Conservation (phyloP, 1,140 invertebrate species). For the Maniola jurtina region DNA sequence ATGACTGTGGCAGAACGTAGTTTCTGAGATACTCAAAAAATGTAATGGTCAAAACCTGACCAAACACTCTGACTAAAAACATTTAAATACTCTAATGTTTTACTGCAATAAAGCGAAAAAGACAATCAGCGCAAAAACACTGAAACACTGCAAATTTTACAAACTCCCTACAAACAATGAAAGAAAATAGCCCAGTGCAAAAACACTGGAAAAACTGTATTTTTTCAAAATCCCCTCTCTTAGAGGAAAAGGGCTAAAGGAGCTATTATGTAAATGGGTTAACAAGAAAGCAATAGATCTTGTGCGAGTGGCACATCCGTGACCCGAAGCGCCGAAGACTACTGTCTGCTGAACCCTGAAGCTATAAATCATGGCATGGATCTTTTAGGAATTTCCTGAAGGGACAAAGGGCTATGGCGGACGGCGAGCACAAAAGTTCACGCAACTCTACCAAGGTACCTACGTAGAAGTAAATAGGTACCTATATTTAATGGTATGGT, state of each 20-base stretch:
- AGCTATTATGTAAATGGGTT: slow-evolving; percentile 15
- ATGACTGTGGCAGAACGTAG: too few species aligned
- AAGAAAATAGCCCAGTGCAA: too few species aligned
- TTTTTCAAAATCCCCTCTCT: too few species aligned
- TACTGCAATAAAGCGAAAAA: too few species aligned
- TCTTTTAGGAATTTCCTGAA: slow-evolving; percentile 10
- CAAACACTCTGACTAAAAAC: too few species aligned
- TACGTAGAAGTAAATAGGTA: neutral
- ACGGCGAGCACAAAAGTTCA: neutral
- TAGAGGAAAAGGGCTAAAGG: neutral
- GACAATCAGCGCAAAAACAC: too few species aligned
- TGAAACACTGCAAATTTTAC: too few species aligned
- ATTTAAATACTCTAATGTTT: too few species aligned
- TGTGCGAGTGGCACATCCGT: slow-evolving; percentile 10
- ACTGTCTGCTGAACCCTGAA: slow-evolving; percentile 9
- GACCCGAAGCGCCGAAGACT: slow-evolving; percentile 3
- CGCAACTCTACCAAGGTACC: neutral
- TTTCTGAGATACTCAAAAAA: too few species aligned
- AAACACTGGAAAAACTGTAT: too few species aligned
- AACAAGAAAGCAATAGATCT: slow-evolving; percentile 14
- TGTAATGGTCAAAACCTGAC: too few species aligned
- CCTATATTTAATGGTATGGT: neutral
- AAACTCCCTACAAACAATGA: too few species aligned
- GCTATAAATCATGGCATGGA: slow-evolving; percentile 10
- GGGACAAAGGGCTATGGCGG: slow-evolving; percentile 5